Conservation (phyloP, 2,888 invertebrate genomes). For the Leptinotarsa juncta region DNA sequence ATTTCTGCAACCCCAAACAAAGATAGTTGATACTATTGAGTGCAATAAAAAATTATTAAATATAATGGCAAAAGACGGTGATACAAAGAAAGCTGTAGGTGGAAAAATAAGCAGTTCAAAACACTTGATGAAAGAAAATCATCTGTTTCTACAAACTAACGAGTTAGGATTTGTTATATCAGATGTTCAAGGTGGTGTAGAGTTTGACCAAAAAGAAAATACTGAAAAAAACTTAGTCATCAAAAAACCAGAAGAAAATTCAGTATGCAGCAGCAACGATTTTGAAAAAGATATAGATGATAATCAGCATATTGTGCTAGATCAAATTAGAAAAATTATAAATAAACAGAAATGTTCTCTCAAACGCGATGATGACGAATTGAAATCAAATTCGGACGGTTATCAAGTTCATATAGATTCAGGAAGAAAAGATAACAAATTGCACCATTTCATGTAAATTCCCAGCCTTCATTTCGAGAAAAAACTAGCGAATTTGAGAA, state of each 20-base stretch:
- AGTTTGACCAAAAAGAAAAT: slow-evolving; percentile 35
- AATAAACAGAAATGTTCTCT: slow-evolving; percentile 38
- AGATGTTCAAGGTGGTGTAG: slow-evolving; percentile 47
- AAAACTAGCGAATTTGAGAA: slow-evolving; percentile 30
- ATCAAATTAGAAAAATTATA: slow-evolving; percentile 51
- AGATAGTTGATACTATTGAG: slow-evolving; percentile 30
- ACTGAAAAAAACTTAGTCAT: background rate
- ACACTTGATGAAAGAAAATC: slow-evolving; percentile 10
- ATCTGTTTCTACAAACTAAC: slow-evolving; percentile 42
- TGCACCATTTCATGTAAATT: slow-evolving; percentile 31
- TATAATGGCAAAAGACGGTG: slow-evolving; percentile 13
- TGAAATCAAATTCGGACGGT: background rate
- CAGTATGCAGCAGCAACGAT: slow-evolving; percentile 11
- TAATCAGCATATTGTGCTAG: slow-evolving; percentile 40
- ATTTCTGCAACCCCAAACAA: slow-evolving; percentile 38
- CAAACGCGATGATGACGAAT: slow-evolving; percentile 22
- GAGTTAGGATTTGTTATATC: slow-evolving; percentile 46
- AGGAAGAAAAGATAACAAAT: background rate
- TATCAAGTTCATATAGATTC: slow-evolving; percentile 7
- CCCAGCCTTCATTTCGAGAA: slow-evolving; percentile 31
- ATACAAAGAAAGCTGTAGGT: background rate
- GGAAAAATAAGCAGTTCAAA: slow-evolving; percentile 21
- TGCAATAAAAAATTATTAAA: slow-evolving; percentile 33
- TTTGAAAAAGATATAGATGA: background rate
- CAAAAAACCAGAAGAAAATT: background rate